phyloP scores from a whole-genome alignment of 1,140 invertebrate genomes.

The Tenebrio molitor region DNA sequence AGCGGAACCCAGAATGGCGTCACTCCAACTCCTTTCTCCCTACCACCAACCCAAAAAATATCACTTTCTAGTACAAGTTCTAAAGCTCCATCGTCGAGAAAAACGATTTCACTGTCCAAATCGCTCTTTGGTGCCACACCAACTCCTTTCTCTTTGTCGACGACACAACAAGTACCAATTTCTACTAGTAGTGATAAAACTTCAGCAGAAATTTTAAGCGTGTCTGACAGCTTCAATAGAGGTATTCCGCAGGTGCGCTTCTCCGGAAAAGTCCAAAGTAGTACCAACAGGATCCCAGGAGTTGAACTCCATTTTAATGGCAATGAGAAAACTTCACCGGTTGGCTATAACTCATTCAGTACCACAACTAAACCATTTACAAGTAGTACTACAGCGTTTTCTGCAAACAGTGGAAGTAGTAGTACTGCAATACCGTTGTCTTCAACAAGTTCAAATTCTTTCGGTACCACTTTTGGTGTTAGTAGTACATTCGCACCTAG shows the following conservation, averaged over 20 bases:
- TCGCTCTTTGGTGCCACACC: not conserved
- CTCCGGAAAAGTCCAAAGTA: conserved; percentile 9
- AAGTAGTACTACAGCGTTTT: conserved; percentile 2
- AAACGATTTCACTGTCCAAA: too few relatives aligned
- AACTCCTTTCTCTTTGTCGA: not conserved
- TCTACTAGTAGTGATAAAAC: not conserved
- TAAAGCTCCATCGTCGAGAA: not conserved
- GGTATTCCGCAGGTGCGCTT: conserved; percentile 4
- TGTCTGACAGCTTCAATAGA: conserved; percentile 1
- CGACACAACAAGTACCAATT: not conserved
- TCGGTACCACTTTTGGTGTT: too few relatives aligned
- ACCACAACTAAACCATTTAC: not conserved
- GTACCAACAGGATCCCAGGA: not conserved
- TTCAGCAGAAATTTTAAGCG: conserved; percentile 18
- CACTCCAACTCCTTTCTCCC: not conserved
- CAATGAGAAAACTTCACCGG: not conserved
- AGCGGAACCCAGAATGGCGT: not conserved
- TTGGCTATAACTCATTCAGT: not conserved
- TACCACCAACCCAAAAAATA: not conserved
- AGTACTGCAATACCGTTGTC: too few relatives aligned
- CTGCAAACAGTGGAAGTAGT: not conserved
- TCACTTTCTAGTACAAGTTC: too few relatives aligned
- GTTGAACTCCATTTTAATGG: not conserved
- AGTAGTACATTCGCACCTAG: too few relatives aligned
- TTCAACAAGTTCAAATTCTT: too few relatives aligned